Conservation (phyloP, 2,113 vertebrate genomes). For the Cygnus buccinator region DNA sequence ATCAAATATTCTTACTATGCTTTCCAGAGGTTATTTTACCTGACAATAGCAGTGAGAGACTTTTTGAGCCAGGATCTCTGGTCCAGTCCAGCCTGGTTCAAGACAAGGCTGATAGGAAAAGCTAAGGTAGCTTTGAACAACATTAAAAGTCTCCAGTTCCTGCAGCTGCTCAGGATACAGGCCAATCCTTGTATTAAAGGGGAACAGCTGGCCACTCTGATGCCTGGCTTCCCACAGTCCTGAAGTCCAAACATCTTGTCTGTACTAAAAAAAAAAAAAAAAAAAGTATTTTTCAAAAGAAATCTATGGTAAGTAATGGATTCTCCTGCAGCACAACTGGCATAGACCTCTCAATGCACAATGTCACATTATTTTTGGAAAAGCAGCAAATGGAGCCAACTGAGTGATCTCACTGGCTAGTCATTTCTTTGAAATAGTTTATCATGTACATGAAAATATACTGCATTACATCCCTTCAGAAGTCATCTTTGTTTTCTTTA, state of each 20-base stretch:
- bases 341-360: neutral
- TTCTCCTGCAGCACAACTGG: neutral
- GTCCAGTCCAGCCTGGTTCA: neutral
- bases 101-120: neutral
- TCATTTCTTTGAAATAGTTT: constrained; percentile 38
- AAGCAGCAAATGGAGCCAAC: neutral
- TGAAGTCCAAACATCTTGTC: neutral
- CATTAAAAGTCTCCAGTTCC: neutral
- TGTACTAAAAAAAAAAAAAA: neutral
- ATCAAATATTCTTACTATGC: neutral
- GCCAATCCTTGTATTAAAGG: neutral
- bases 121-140: neutral
- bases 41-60: neutral
- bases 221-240: neutral
- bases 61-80: neutral
- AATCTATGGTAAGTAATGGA: neutral
- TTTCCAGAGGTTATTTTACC: neutral
- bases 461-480: neutral
- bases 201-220: neutral
- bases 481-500: neutral
- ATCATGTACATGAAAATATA: constrained; percentile 2
- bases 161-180: neutral
- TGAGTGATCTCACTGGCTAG: constrained; percentile 35
- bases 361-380: neutral
- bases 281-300: neutral